These are phyloP conservation scores for Phortica variegata DNA, from an alignment of 1,140 invertebrate genomes.

Conservation along the genomic window DNA sequence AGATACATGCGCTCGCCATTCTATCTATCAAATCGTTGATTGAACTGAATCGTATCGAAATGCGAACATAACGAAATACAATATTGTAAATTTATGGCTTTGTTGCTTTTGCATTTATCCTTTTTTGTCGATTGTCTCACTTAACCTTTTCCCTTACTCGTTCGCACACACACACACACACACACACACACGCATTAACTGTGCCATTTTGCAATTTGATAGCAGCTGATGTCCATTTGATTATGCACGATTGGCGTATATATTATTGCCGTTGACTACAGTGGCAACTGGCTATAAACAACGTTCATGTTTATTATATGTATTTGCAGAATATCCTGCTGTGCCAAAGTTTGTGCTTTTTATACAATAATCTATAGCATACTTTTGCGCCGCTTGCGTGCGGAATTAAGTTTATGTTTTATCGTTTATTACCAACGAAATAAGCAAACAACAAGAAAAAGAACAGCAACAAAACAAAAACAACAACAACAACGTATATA, in stretches of 20 bases:
- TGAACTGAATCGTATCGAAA: slow-evolving; percentile 4
- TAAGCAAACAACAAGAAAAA: too few relatives aligned
- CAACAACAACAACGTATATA: slow-evolving; percentile 13
- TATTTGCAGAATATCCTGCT: too few relatives aligned
- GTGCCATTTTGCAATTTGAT: background rate
- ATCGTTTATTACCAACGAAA: slow-evolving; percentile 30
- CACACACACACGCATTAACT: too few relatives aligned
- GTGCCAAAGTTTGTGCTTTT: too few relatives aligned
- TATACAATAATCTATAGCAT: slow-evolving; percentile 15
- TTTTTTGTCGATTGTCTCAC: too few relatives aligned
- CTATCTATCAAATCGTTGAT: slow-evolving; percentile 11
- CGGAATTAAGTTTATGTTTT: slow-evolving; percentile 38
- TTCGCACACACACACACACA: too few relatives aligned
- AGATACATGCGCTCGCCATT: background rate
- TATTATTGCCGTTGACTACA: too few relatives aligned
- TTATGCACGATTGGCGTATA: slow-evolving; percentile 33
- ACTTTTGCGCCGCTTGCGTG: slow-evolving; percentile 30
- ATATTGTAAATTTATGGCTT: slow-evolving; percentile 4
- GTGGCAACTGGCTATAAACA: too few relatives aligned
- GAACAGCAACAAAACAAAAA: too few relatives aligned
- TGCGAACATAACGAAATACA: slow-evolving; percentile 3
- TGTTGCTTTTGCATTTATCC: background rate
- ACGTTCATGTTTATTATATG: too few relatives aligned
- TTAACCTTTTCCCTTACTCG: too few relatives aligned
- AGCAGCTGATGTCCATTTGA: slow-evolving; percentile 37